A percentile compares a stretch with the other conserved stretches of the same genome.
These are phyloP conservation scores for Ailuropoda melanoleuca DNA, from an alignment of 2,113 vertebrate genomes.

Conservation along the genomic window DNA sequence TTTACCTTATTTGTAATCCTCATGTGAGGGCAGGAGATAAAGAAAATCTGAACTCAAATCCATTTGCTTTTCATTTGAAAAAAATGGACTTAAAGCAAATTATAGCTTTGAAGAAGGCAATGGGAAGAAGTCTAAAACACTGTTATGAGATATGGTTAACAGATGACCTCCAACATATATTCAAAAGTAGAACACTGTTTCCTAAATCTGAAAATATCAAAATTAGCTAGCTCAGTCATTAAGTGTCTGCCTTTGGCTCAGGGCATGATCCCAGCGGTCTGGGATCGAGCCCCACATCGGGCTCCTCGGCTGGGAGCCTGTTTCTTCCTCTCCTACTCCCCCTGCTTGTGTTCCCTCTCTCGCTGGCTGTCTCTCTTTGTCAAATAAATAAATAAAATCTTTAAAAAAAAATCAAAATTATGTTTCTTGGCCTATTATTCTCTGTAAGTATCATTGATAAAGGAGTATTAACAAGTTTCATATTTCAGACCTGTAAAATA, in stretches of 20 bases:
- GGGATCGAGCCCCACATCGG: too few species aligned
- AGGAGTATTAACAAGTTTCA: not conserved
- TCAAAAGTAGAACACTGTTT: not conserved
- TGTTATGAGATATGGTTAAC: not conserved
- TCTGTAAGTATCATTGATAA: not conserved
- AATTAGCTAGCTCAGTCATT: not conserved
- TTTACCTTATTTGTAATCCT: slow-evolving; percentile 52
- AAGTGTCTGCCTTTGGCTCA: too few species aligned
- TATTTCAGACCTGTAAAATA: not conserved
- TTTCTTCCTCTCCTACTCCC: too few species aligned
- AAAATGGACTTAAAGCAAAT: slow-evolving; percentile 5
- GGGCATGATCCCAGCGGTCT: too few species aligned
- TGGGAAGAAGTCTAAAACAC: not conserved
- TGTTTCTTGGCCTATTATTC: not conserved
- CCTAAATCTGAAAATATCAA: slow-evolving; percentile 33
- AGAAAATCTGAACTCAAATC: slow-evolving; percentile 32
- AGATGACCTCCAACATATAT: not conserved
- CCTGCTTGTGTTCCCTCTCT: too few species aligned
- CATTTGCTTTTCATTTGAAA: slow-evolving; percentile 40
- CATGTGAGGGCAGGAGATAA: not conserved
- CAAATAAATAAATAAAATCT: too few species aligned
- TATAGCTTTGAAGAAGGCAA: not conserved
- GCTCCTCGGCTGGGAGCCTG: too few species aligned
- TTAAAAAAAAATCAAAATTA: not conserved
- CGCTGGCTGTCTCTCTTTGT: too few species aligned